phyloP scores from a whole-genome alignment of 2,888 invertebrate species.

The Homarus gammarus region DNA sequence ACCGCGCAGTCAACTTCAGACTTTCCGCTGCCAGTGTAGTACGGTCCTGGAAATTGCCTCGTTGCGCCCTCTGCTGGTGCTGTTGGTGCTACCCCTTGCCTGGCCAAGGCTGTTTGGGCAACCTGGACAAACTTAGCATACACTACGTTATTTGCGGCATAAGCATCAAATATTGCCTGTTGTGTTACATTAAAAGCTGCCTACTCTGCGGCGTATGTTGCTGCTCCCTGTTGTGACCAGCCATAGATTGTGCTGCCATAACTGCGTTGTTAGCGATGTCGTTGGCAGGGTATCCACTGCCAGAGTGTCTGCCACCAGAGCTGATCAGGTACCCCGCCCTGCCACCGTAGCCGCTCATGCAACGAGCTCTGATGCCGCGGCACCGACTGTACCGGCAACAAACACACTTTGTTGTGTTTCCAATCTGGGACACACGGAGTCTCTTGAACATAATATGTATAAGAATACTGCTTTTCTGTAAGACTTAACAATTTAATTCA shows the following conservation, averaged over 20 bases:
- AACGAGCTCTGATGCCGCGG: neutral
- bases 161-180: constrained; percentile 35
- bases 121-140: constrained; percentile 52
- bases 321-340: constrained; percentile 33
- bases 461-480: neutral
- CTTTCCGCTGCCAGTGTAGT: constrained; percentile 44
- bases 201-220: constrained; percentile 40
- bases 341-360: neutral
- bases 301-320: neutral
- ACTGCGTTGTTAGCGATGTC: constrained; percentile 49
- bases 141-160: constrained; percentile 37
- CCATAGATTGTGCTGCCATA: constrained; percentile 16
- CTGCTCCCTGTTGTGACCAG: constrained; percentile 35
- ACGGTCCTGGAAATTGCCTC: no score
- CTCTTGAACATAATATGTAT: no score
- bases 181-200: constrained; percentile 53
- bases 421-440: no score
- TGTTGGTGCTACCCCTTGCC: constrained; percentile 33
- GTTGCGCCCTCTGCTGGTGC: constrained; percentile 50
- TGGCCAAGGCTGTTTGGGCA: constrained; percentile 41
- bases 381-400: neutral
- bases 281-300: neutral
- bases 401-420: no score
- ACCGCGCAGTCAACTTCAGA: constrained; percentile 40
- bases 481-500: no score